Conservation (phyloP, 2,797 vertebrate species). For the Lepilemur ruficaudatus region DNA sequence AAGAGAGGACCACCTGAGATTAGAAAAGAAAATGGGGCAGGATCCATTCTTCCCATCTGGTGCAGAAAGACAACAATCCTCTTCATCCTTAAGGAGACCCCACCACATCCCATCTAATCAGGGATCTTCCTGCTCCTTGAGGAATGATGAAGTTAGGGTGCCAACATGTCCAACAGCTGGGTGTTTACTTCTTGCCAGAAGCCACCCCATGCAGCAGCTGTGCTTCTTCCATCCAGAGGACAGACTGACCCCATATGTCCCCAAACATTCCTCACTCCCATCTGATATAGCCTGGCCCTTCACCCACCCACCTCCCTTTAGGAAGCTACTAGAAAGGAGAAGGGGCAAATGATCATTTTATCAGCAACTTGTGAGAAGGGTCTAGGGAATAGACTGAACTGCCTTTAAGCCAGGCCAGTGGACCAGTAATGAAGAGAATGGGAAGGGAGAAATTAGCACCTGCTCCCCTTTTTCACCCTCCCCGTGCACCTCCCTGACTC, state of each 20-base stretch:
- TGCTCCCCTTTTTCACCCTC: slow-evolving; percentile 45
- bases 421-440: background rate
- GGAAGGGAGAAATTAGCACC: slow-evolving; percentile 27
- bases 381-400: slow-evolving; percentile 34
- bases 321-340: slow-evolving; percentile 36
- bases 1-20: background rate
- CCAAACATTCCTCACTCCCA: slow-evolving; percentile 50
- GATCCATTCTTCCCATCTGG: background rate
- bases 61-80: background rate
- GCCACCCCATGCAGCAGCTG: slow-evolving; percentile 28
- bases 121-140: background rate
- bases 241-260: slow-evolving; percentile 48
- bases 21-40: slow-evolving; percentile 28
- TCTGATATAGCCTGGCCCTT: slow-evolving; percentile 25
- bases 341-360: slow-evolving; percentile 27
- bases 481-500: background rate
- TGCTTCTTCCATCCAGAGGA: slow-evolving; percentile 19
- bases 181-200: slow-evolving; percentile 38
- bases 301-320: background rate
- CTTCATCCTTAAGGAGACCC: background rate
- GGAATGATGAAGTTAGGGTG: background rate
- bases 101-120: background rate
- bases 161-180: slow-evolving; percentile 51
- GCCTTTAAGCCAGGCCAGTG: slow-evolving; percentile 32
- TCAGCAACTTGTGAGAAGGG: slow-evolving; percentile 5